Base-by-base conservation (phyloP, 53 echinoderm and acorn worm genomes). In the Echinarachnius parma region DNA sequence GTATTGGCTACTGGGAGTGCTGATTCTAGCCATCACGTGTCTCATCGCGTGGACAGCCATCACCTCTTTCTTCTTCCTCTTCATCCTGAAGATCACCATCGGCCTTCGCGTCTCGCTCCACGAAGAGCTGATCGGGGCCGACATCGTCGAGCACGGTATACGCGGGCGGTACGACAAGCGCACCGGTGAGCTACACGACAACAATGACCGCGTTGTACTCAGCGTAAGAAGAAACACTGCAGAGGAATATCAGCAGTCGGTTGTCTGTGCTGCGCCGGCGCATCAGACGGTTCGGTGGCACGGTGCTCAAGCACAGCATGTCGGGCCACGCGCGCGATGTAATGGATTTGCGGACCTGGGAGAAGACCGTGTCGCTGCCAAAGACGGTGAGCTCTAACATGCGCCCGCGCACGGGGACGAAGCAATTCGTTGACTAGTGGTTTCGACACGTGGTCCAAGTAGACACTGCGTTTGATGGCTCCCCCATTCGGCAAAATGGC, bases 71-170 rank as follows among this genome's bases (percentile, higher is more conserved):
- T 26, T 84, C 20, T 63, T 61, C 45, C 81, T 95, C 47, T 78
- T 61, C 28, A 14, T 78, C 26, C 60, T 95, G 9, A 62, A 91
- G 46, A 1, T 84, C 15, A 95, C 91, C 19, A 62, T 95, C 42
- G 95, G 95, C 18, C 65, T 95, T 14, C 84, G 94, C 9, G 86
- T 93, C 33, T 90, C 93, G 0, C 62, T 93, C 32, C 89, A 89
- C 34, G 93, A 93, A 39, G 89, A 93, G 66, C 59, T 93, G 1
- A 66, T 93, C 4, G 93, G 89, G 15, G 89, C 93, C 8, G 93
- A 93, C 54, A 77, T 93, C 27, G 93, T 89, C 29, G 93, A 93
- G 42, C 93, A 93, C 59, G 86, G 89, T 28, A 80, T 93, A 21
- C 86, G 83, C 75, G 92, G 89, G 15, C 68, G 76, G 9, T 92